Conservation (phyloP, 2,113 vertebrate species). For the Phaethon lepturus region DNA sequence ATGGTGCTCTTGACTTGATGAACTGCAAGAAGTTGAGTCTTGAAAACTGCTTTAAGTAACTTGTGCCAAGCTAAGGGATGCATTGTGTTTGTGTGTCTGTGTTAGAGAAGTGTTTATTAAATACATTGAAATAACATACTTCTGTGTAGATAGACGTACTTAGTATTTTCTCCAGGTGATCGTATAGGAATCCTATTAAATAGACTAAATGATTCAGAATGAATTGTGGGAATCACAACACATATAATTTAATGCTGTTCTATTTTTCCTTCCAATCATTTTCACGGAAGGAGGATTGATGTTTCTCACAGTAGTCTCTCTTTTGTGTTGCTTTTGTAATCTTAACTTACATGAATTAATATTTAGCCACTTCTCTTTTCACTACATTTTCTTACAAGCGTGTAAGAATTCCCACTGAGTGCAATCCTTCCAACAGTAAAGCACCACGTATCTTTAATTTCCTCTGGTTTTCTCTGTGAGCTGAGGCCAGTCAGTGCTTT, state of each 20-base stretch:
- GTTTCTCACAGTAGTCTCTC: background rate
- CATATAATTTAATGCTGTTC: background rate
- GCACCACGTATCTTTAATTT: background rate
- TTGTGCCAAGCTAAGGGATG: background rate
- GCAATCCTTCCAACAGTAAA: background rate
- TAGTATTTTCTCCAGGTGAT: background rate
- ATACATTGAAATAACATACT: background rate
- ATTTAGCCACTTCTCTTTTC: slow-evolving; percentile 26
- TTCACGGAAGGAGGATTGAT: background rate
- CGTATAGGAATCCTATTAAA: background rate
- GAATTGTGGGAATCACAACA: background rate
- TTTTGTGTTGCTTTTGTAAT: background rate
- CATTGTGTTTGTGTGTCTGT: background rate
- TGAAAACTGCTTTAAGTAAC: rapidly evolving
- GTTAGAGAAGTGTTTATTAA: background rate
- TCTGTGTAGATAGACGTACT: background rate
- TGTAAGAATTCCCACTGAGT: background rate
- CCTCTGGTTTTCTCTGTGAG: background rate
- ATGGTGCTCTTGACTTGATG: background rate
- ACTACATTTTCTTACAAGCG: background rate
- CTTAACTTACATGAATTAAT: slow-evolving; percentile 25
- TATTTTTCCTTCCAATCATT: background rate
- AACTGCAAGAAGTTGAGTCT: background rate
- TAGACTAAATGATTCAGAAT: background rate
- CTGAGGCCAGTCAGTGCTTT: background rate